Percentiles rank a stretch among this genome's conserved stretches.
Conservation (phyloP, 2,888 invertebrate species). For the Amphipyra tragopoginis region DNA sequence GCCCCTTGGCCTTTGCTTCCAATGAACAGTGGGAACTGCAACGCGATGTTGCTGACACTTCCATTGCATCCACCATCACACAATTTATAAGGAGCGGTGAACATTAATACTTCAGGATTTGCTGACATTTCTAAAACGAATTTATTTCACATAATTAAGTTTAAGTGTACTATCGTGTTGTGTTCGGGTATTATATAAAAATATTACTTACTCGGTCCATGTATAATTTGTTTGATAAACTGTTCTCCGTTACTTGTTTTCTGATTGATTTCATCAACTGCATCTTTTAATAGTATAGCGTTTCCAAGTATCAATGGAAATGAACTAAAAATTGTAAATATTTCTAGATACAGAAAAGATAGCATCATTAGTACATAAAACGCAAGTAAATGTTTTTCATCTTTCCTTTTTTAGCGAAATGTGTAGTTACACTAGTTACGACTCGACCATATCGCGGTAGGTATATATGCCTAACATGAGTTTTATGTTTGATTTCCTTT, state of each 20-base stretch:
- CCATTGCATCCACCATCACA: slow-evolving; percentile 70
- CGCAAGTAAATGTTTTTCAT: slow-evolving; percentile 52
- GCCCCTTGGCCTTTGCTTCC: slow-evolving; percentile 64
- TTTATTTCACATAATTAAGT: slow-evolving; percentile 24
- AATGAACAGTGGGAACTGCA: slow-evolving; percentile 76
- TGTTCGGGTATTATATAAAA: slow-evolving; percentile 6
- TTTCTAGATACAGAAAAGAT: slow-evolving; percentile 51
- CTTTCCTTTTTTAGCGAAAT: slow-evolving; percentile 35
- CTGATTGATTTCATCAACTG: slow-evolving; percentile 53
- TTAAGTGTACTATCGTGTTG: not conserved
- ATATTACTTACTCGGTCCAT: slow-evolving; percentile 72
- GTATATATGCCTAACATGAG: not conserved
- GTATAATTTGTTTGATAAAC: slow-evolving; percentile 65
- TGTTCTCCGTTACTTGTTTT: slow-evolving; percentile 65
- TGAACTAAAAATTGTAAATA: slow-evolving; percentile 63
- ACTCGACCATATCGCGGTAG: slow-evolving; percentile 5
- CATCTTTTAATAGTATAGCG: slow-evolving; percentile 34
- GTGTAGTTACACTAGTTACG: slow-evolving; percentile 9
- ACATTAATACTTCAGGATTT: slow-evolving; percentile 69
- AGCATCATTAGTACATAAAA: slow-evolving; percentile 53
- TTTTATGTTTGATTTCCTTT: slow-evolving; percentile 34
- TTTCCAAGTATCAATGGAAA: slow-evolving; percentile 58
- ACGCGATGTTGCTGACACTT: slow-evolving; percentile 58
- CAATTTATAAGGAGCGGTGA: slow-evolving; percentile 81
- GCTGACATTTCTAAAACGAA: slow-evolving; percentile 71